Evolutionary conservation across 2,888 invertebrate species (phyloP).

Genomic region (Hedychridium roseum): DNA sequence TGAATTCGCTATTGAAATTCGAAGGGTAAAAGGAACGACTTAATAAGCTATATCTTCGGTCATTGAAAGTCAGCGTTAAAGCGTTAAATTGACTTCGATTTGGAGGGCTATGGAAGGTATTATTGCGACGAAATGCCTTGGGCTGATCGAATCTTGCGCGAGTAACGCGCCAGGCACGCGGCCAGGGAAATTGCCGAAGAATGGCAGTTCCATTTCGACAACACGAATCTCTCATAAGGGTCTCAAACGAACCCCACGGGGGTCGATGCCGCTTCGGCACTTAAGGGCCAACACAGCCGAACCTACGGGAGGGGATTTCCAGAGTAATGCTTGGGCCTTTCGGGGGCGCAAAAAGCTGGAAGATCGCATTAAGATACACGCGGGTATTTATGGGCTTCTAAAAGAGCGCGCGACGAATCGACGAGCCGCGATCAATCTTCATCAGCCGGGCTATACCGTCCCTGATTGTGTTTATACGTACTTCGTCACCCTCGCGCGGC

Average conservation of each 20-base stretch:
- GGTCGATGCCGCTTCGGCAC: constrained; percentile 21
- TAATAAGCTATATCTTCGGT: too few relatives aligned
- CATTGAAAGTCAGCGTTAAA: too few relatives aligned
- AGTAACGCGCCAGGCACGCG: constrained; percentile 26
- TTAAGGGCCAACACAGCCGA: constrained; percentile 36
- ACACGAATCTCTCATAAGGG: constrained; percentile 31
- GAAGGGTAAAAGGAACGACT: too few relatives aligned
- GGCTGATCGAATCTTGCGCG: constrained; percentile 31
- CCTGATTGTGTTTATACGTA: too few relatives aligned
- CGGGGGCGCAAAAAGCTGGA: constrained; percentile 32
- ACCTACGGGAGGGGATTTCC: constrained; percentile 34
- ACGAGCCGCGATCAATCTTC: constrained; percentile 32
- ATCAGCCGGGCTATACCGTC: too few relatives aligned
- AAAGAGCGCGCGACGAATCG: constrained; percentile 19
- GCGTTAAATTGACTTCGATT: too few relatives aligned
- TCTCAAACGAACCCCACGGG: constrained; percentile 10
- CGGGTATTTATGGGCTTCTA: constrained; percentile 37
- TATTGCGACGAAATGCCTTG: constrained; percentile 16
- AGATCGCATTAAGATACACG: constrained; percentile 50
- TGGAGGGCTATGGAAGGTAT: too few relatives aligned
- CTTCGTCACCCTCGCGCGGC: too few relatives aligned
- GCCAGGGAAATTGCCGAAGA: constrained; percentile 7
- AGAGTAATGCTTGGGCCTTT: constrained; percentile 32
- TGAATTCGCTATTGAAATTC: too few relatives aligned
- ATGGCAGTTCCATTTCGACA: constrained; percentile 32